These are phyloP conservation scores for Podarcis siculus DNA, from an alignment of 2,797 vertebrate species.

Conservation along the genomic window DNA sequence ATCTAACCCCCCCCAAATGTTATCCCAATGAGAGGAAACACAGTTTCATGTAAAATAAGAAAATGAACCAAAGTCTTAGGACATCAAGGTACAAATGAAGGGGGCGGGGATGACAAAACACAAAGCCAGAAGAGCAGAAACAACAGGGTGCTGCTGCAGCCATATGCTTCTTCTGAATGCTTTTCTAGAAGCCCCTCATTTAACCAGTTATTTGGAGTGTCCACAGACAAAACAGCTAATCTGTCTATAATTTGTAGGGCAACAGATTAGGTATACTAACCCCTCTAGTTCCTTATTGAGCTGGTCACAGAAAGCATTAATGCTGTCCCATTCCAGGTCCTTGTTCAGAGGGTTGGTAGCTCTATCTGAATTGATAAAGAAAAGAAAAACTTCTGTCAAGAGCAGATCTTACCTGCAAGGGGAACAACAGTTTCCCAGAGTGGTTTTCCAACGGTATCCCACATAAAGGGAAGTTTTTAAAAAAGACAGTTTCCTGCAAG, in stretches of 20 bases:
- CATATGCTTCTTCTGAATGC: neutral
- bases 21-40: neutral
- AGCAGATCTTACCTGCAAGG: neutral
- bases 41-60: neutral
- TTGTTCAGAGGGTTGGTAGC: slow-evolving; percentile 95
- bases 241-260: neutral
- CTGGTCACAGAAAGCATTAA: slow-evolving; percentile 92
- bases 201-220: neutral
- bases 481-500: neutral
- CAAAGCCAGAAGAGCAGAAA: neutral
- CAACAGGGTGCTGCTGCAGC: neutral
- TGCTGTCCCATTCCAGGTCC: slow-evolving; percentile 90
- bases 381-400: slow-evolving; percentile 5
- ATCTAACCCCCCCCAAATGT: too few relatives aligned
- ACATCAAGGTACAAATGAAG: neutral
- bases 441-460: neutral
- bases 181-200: neutral
- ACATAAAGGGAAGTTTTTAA: neutral
- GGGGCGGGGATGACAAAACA: neutral
- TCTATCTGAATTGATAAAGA: slow-evolving; percentile 80
- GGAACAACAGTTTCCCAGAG: neutral
- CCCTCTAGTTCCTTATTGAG: slow-evolving; percentile 93
- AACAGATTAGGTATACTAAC: slow-evolving; percentile 75
- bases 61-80: neutral
- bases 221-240: neutral